Evolutionary conservation across 2,113 vertebrate species (phyloP), one percentile per base, ranked within the genome.

Genomic region (Trematomus loennbergii): DNA sequence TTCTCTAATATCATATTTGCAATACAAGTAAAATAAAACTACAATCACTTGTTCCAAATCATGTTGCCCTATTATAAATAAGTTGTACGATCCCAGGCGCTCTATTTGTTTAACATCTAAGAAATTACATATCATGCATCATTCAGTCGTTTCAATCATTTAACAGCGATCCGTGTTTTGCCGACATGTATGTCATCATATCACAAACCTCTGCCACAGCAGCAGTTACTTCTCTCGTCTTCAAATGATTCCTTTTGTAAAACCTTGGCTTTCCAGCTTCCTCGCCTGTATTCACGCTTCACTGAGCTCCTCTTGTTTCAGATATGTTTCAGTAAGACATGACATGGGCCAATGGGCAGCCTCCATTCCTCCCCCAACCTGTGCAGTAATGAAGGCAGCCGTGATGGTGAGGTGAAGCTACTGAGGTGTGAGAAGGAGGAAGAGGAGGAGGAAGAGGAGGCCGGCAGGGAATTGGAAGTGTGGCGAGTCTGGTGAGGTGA

Each of bases 391-490:
- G 85, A 81, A 86, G 73, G 16, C 66, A 46, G 79, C n/a, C n/a
- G n/a, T n/a, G n/a, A n/a, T n/a, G n/a, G n/a, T n/a, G n/a, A n/a
- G n/a, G n/a, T n/a, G n/a, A n/a, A n/a, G n/a, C 77, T 52, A 2
- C 71, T 16, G 61, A 85, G 48, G 70, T 81, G 81, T 78, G 71
- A 63, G 79, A 69, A 79, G 54, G 69, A 78, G 63, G 76, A 72
- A 58, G 59, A 71, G 7, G 68, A 82, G 71, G 84, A 78, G 64
- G 9, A 55, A 18, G 74, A 40, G n/a, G 22, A 62, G 74, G 64
- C 69, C 55, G 53, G 61, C 65, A 63, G 84, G 63, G 92, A 91
- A 89, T 87, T 92, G 90, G 72, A 83, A 89, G 80, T 50, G 78
- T 59, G 18, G 79, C 46, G 63, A 72, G 83, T 75, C 72, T 58